These are phyloP conservation scores for Acrocephalus arundinaceus DNA, from an alignment of 2,113 vertebrate species.

Conservation along the genomic window DNA sequence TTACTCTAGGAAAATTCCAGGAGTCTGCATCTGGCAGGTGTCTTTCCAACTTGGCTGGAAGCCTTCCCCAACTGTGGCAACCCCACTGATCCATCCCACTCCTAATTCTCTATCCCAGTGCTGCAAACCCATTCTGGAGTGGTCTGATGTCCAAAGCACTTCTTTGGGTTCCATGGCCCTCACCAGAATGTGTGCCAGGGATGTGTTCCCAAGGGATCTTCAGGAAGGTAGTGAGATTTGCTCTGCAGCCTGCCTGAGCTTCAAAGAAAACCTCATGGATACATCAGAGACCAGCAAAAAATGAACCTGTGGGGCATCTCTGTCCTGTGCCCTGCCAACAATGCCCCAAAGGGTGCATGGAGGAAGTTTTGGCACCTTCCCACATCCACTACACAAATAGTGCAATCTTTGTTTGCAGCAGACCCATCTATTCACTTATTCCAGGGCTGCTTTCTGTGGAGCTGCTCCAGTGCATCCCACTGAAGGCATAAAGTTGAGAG, in stretches of 20 bases:
- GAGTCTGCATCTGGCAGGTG: neutral
- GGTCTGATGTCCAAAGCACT: neutral
- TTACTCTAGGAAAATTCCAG: neutral
- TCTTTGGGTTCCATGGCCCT: neutral
- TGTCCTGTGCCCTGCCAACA: accelerated
- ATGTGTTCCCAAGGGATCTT: neutral
- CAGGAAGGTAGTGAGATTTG: accelerated
- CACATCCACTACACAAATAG: neutral
- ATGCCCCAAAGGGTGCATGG: accelerated
- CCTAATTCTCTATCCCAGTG: neutral
- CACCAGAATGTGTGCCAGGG: neutral
- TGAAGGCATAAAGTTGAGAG: neutral
- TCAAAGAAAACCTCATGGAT: neutral
- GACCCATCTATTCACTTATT: neutral
- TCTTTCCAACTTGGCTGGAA: neutral
- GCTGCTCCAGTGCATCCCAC: neutral
- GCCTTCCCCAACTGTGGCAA: neutral
- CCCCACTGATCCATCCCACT: neutral
- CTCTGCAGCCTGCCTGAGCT: neutral
- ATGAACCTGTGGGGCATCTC: neutral
- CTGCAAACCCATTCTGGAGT: neutral
- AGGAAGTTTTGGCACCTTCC: neutral
- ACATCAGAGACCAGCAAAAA: neutral
- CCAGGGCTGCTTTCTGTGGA: neutral
- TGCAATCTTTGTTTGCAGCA: neutral